Percentiles rank a stretch among this genome's conserved stretches.
Conservation (phyloP, 2,113 vertebrate genomes). For the Craseonycteris thonglongyai region DNA sequence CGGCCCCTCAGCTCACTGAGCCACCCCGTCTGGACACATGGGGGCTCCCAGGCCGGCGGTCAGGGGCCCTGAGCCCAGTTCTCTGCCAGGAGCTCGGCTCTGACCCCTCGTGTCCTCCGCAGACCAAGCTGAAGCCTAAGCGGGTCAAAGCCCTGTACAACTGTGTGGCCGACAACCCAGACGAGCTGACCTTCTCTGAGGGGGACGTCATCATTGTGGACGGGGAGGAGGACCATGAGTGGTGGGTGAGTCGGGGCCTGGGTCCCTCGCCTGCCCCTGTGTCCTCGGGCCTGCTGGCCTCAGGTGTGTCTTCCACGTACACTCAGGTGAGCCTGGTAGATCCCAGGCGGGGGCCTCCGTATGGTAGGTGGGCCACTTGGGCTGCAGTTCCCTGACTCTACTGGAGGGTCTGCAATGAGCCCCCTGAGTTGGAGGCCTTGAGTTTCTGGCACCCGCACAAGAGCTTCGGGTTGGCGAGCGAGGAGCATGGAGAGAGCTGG, state of each 20-base stretch:
- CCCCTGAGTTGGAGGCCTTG: background rate
- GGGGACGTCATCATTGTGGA: conserved; percentile 95
- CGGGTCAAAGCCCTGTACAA: conserved; percentile 95
- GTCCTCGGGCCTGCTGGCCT: background rate
- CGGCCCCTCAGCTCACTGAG: background rate
- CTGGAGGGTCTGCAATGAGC: background rate
- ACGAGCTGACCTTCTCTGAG: conserved; percentile 93
- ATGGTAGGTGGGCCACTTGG: fast-evolving
- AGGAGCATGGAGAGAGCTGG: too few relatives aligned
- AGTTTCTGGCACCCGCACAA: fast-evolving
- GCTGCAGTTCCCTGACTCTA: background rate
- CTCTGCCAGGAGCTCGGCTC: background rate
- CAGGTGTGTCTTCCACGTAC: background rate
- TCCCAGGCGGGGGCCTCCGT: fast-evolving
- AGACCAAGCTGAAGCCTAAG: conserved; percentile 88
- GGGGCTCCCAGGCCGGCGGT: background rate
- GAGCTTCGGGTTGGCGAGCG: fast-evolving
- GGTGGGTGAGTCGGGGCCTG: conserved; percentile 90
- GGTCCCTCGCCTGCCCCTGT: fast-evolving
- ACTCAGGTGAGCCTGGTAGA: background rate
- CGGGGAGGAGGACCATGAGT: conserved; percentile 94
- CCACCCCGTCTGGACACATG: too few relatives aligned
- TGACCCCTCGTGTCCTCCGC: background rate
- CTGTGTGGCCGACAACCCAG: conserved; percentile 91
- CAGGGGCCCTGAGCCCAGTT: fast-evolving